phyloP scores from a whole-genome alignment of 2,888 invertebrate genomes.

The Tethea ocularis region DNA sequence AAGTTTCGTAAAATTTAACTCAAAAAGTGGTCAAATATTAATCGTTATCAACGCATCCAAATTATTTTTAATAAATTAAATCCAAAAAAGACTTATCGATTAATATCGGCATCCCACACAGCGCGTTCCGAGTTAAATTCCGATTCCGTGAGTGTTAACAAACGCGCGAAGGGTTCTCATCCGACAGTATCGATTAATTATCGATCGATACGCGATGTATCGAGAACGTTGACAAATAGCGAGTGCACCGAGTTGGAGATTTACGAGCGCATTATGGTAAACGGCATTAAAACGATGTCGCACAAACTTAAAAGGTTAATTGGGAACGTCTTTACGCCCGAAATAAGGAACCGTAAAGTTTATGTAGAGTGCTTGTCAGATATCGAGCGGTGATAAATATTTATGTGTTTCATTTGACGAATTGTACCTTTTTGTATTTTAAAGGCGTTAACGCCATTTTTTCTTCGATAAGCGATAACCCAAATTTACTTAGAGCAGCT shows the following conservation, averaged over 20 bases:
- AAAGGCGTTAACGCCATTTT: background rate
- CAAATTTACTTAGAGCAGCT: background rate
- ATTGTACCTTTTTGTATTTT: background rate
- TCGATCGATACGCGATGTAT: conserved; percentile 52
- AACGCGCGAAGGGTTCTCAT: background rate
- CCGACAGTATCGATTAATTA: conserved; percentile 51
- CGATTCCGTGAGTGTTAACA: conserved; percentile 3
- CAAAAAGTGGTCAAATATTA: background rate
- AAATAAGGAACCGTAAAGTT: conserved; percentile 67
- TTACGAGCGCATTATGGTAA: conserved; percentile 64
- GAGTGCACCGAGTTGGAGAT: conserved; percentile 45
- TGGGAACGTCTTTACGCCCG: conserved; percentile 56
- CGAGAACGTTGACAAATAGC: conserved; percentile 51
- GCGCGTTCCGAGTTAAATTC: background rate
- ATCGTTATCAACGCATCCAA: background rate
- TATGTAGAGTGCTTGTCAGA: conserved; percentile 50
- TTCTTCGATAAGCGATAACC: background rate
- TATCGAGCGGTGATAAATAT: conserved; percentile 45
- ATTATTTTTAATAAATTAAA: background rate
- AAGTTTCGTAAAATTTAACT: background rate
- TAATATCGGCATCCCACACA: conserved; percentile 25
- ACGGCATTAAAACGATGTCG: conserved; percentile 57
- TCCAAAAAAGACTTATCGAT: background rate
- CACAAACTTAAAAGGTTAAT: conserved; percentile 69
- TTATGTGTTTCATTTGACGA: conserved; percentile 12